Conservation (phyloP, 2,113 vertebrate species). For the Pachypanchax playfairii region DNA sequence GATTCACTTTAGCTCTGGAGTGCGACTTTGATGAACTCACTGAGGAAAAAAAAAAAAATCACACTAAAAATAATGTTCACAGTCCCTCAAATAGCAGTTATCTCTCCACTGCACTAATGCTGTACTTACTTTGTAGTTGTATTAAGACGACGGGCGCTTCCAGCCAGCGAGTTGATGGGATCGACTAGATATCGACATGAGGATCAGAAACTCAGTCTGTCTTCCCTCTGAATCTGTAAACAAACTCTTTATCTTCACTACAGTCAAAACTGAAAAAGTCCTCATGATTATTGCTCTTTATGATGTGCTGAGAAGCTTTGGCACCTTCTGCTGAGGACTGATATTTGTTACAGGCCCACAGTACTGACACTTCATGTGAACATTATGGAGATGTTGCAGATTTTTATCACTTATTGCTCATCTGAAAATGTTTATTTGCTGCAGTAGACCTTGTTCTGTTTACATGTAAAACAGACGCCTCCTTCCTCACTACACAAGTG, state of each 20-base stretch:
- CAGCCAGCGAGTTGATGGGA: constrained; percentile 5
- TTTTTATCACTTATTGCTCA: constrained; percentile 50
- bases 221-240: constrained; percentile 10
- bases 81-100: constrained; percentile 20
- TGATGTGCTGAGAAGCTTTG: constrained; percentile 11
- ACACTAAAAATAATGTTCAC: constrained; percentile 34
- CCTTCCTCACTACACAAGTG: constrained; percentile 9
- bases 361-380: constrained; percentile 25
- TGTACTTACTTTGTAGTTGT: constrained; percentile 6
- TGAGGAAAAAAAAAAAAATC: too few relatives aligned
- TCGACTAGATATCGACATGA: constrained; percentile 10
- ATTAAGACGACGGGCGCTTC: background rate
- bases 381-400: constrained; percentile 17
- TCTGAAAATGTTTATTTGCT: constrained; percentile 42
- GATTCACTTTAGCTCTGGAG: too few relatives aligned
- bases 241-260: background rate
- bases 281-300: constrained; percentile 19
- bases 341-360: constrained; percentile 7
- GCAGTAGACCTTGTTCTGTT: constrained; percentile 26
- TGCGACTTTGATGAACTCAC: constrained; percentile 1
- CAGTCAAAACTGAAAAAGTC: constrained; percentile 3
- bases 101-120: constrained; percentile 2
- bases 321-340: constrained; percentile 1
- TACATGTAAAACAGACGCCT: constrained; percentile 29
- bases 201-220: background rate